Evolutionary conservation across 2,888 invertebrate species (phyloP).

Genomic region (Schizotus pectinicornis): DNA sequence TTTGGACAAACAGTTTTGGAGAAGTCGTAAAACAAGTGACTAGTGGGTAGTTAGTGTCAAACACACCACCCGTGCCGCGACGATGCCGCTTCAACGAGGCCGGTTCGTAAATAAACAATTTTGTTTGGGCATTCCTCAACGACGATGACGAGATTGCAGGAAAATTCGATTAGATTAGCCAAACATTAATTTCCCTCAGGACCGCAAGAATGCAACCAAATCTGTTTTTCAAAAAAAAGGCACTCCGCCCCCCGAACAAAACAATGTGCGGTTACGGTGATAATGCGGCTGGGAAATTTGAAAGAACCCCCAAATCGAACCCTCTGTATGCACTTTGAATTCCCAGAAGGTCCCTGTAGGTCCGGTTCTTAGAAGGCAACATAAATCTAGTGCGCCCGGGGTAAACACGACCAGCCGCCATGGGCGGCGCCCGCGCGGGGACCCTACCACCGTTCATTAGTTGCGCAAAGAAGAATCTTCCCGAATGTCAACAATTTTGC

Average conservation of each 20-base stretch:
- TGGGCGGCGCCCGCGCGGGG: too few relatives aligned
- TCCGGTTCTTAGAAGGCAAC: neutral
- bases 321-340: neutral
- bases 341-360: slow-evolving; percentile 5
- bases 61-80: too few relatives aligned
- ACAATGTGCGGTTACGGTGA: neutral
- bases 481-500: too few relatives aligned
- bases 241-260: neutral
- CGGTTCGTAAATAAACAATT: too few relatives aligned
- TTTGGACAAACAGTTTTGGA: too few relatives aligned
- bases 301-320: too few relatives aligned
- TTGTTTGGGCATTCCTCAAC: too few relatives aligned
- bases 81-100: too few relatives aligned
- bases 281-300: neutral
- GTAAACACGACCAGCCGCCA: neutral
- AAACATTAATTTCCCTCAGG: neutral
- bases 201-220: neutral
- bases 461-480: neutral
- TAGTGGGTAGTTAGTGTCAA: too few relatives aligned
- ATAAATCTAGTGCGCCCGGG: slow-evolving; percentile 3
- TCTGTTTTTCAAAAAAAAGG: too few relatives aligned
- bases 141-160: too few relatives aligned
- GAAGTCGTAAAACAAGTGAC: too few relatives aligned
- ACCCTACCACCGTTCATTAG: neutral
- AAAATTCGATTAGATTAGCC: neutral